These are phyloP conservation scores for Mythimna vitellina DNA, from an alignment of 2,888 invertebrate genomes.

Conservation along the genomic window DNA sequence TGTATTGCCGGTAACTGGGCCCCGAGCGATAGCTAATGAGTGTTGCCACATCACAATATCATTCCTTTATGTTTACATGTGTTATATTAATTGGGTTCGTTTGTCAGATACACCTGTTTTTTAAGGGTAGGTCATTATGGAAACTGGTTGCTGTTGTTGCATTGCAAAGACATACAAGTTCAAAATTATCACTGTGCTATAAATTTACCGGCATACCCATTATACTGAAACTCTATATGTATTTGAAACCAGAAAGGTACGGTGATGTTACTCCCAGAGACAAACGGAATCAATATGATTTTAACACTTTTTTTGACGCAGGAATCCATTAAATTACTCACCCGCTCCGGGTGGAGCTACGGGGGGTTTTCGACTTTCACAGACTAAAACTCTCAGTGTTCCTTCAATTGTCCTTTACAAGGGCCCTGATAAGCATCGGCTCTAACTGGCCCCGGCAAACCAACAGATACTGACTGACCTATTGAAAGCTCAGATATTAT, in stretches of 20 bases:
- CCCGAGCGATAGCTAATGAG: conserved; percentile 21
- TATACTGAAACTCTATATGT: neutral
- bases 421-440: neutral
- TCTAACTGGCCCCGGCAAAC: too few species aligned
- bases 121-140: neutral
- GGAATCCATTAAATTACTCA: too few species aligned
- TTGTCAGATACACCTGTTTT: neutral
- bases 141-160: neutral
- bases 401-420: neutral
- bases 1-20: conserved; percentile 3
- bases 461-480: neutral
- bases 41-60: conserved; percentile 26
- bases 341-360: too few species aligned
- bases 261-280: neutral
- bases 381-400: too few species aligned
- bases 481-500: conserved; percentile 3
- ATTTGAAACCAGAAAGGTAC: neutral
- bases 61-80: conserved; percentile 14
- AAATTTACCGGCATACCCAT: neutral
- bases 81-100: conserved; percentile 7
- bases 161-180: neutral
- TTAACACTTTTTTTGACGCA: neutral
- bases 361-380: too few species aligned
- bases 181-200: neutral
- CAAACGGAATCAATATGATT: neutral